Evolutionary conservation across 2,888 invertebrate species (phyloP).

Genomic region (Drosophila anceps): DNA sequence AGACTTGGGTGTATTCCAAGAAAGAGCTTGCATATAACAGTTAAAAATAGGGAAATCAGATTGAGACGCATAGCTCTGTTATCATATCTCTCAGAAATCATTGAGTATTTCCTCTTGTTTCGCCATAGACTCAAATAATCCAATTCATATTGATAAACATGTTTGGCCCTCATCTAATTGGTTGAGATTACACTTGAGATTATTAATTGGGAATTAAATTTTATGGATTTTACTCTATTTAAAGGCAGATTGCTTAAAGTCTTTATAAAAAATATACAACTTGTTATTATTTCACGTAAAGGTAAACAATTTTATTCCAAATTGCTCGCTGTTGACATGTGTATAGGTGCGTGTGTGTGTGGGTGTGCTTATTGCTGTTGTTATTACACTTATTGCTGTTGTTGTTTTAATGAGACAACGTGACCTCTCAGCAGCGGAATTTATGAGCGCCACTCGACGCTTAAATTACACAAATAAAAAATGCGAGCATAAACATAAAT

Average conservation of each 20-base stretch:
- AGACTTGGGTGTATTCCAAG: background rate
- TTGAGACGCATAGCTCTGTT: constrained; percentile 1
- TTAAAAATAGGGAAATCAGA: constrained; percentile 9
- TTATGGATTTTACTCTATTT: background rate
- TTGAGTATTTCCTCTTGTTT: constrained; percentile 7
- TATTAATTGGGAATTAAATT: background rate
- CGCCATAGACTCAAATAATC: constrained; percentile 7
- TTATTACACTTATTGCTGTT: constrained; percentile 66
- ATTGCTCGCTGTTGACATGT: constrained; percentile 13
- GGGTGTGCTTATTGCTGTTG: constrained; percentile 58
- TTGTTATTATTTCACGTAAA: constrained; percentile 2
- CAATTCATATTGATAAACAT: constrained; percentile 1
- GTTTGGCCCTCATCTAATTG: background rate
- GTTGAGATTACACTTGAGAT: constrained; percentile 1
- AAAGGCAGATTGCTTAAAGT: background rate
- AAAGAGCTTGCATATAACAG: background rate
- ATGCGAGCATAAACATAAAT: constrained; percentile 69
- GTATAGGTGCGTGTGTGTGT: constrained; percentile 7
- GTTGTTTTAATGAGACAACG: constrained; percentile 79
- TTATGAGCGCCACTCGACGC: constrained; percentile 70
- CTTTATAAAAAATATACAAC: background rate
- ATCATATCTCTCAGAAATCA: background rate
- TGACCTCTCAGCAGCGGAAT: constrained; percentile 70
- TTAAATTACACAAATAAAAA: constrained; percentile 78
- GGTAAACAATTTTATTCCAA: constrained; percentile 26